Evolutionary conservation across 2,797 vertebrate species (phyloP).

Genomic region (Artibeus lituratus): DNA sequence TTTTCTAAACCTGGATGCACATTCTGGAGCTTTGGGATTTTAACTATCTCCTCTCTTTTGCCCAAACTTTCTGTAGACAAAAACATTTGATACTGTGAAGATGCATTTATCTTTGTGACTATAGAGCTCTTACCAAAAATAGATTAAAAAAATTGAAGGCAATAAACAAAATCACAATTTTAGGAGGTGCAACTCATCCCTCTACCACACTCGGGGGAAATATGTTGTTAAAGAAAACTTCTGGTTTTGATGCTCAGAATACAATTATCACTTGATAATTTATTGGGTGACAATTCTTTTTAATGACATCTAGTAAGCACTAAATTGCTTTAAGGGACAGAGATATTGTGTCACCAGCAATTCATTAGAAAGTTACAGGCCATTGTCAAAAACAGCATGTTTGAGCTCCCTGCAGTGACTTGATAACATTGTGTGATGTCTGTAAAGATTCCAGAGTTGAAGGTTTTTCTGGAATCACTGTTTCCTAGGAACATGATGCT

Average conservation of each 20-base stretch:
- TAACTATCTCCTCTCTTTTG: slow-evolving; percentile 32
- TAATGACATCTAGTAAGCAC: slow-evolving; percentile 76
- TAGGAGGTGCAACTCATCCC: slow-evolving; percentile 77
- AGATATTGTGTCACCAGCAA: slow-evolving; percentile 77
- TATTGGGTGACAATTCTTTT: slow-evolving; percentile 81
- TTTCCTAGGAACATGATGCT: not conserved
- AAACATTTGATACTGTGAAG: slow-evolving; percentile 57
- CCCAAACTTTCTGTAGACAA: not conserved
- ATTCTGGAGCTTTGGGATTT: slow-evolving; percentile 20
- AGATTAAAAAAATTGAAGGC: slow-evolving; percentile 73
- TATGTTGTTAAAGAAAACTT: slow-evolving; percentile 80
- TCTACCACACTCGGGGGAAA: slow-evolving; percentile 79
- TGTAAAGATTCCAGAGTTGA: not conserved
- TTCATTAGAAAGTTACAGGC: slow-evolving; percentile 72
- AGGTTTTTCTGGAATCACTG: slow-evolving; percentile 25
- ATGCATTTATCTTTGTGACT: slow-evolving; percentile 38
- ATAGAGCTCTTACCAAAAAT: slow-evolving; percentile 66
- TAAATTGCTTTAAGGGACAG: slow-evolving; percentile 71
- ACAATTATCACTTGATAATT: slow-evolving; percentile 83
- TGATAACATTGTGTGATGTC: slow-evolving; percentile 45
- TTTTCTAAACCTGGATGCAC: not conserved
- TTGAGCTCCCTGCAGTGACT: slow-evolving; percentile 55
- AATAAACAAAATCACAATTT: slow-evolving; percentile 76
- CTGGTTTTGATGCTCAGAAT: slow-evolving; percentile 79
- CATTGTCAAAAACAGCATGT: slow-evolving; percentile 66